Evolutionary conservation across 2,888 invertebrate genomes (phyloP).

Genomic region (Tenthredo livida): DNA sequence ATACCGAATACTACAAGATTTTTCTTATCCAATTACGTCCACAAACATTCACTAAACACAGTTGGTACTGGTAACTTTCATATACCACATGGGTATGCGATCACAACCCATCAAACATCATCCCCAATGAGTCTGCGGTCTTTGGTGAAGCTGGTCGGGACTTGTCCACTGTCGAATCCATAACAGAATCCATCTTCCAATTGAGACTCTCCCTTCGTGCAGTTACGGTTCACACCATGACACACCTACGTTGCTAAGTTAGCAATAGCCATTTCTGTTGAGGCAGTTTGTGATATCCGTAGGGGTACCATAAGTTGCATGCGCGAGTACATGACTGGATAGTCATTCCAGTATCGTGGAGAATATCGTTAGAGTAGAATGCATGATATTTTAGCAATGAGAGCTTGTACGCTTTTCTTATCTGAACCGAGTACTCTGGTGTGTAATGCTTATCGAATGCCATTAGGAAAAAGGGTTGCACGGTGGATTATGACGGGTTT

Average conservation of each 20-base stretch:
- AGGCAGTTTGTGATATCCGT: background rate
- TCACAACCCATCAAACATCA: conserved; percentile 1
- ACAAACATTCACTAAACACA: background rate
- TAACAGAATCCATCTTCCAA: background rate
- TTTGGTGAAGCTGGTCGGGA: background rate
- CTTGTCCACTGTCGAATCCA: background rate
- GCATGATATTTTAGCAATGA: background rate
- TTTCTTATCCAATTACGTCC: background rate
- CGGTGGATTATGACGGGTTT: conserved; percentile 38
- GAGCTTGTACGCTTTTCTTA: background rate
- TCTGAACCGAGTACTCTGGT: background rate
- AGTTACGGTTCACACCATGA: background rate
- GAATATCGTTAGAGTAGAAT: background rate
- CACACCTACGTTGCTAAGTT: background rate
- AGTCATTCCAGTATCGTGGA: background rate
- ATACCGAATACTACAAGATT: background rate
- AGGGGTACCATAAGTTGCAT: background rate
- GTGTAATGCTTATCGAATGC: background rate
- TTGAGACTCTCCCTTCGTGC: background rate
- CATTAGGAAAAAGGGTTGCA: background rate
- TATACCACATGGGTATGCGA: background rate
- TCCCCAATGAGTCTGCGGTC: background rate
- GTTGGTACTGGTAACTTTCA: background rate
- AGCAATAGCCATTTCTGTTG: background rate
- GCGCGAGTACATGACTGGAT: background rate